A percentile compares a stretch with the other conserved stretches of the same genome.
Conservation (phyloP, 2,113 vertebrate genomes). For the Rhinolophus sinicus region DNA sequence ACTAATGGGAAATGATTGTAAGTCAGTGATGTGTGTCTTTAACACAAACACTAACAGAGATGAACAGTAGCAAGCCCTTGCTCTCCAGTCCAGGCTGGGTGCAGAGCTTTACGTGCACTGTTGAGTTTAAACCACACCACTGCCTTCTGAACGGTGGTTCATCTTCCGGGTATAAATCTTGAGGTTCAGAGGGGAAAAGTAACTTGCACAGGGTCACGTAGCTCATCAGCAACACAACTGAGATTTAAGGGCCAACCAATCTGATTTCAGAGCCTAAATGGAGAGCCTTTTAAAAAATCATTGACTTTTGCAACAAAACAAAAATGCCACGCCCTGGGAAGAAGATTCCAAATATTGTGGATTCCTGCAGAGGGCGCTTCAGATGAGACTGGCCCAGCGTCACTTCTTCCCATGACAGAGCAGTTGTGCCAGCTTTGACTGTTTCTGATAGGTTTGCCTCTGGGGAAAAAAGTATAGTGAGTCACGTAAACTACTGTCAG, state of each 20-base stretch:
- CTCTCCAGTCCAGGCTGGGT: background rate
- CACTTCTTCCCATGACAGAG: background rate
- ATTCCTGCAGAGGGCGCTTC: slow-evolving; percentile 38
- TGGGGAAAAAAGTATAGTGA: slow-evolving; percentile 48
- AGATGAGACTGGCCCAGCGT: background rate
- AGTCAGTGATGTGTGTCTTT: background rate
- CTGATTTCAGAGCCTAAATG: slow-evolving; percentile 38
- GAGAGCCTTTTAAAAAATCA: background rate
- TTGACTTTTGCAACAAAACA: slow-evolving; percentile 31
- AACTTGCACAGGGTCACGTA: background rate
- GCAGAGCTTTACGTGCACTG: background rate
- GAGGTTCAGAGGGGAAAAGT: background rate
- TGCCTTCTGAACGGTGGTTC: background rate
- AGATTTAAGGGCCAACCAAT: background rate
- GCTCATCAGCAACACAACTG: background rate
- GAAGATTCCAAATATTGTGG: background rate
- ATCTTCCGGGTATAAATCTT: background rate
- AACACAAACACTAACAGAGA: background rate
- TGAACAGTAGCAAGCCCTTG: background rate
- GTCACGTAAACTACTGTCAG: slow-evolving; percentile 35
- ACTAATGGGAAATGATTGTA: background rate
- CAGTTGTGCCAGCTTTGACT: background rate
- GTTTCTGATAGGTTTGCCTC: slow-evolving; percentile 26
- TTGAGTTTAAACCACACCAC: background rate
- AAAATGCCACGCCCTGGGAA: background rate